Evolutionary conservation across 2,113 vertebrate species (phyloP), one percentile per base, ranked within the genome.

Genomic region (Himantopus leucocephalus): DNA sequence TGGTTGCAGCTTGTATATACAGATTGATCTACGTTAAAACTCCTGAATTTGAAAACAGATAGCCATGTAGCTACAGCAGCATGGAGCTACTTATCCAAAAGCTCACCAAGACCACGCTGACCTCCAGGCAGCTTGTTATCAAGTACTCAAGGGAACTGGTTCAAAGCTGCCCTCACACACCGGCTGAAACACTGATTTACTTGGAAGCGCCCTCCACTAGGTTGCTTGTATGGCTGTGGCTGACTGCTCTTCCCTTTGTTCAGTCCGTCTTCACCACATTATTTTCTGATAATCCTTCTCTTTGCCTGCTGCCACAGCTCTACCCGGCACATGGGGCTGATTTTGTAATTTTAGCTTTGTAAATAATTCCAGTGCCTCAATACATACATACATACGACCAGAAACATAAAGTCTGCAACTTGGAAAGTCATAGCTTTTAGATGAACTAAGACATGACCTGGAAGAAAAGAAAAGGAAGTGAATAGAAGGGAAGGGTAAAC

Each of bases 341-440:
- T 75, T 81, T 78, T 60, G 15, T 75, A 37, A 63, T 81, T 88
- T 70, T 47, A 78, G 30, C 34, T 84, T 78, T 75, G 52, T 29
- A 91, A 95, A 75, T 76, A 58, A 59, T 77, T 70, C 27, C 73
- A 70, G 2, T 5, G 1, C 48, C 78, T 56, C 0, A 0, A 64
- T 32, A 8, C 2, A 2, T 14, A 17, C 1, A 8, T 15, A 22
- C 1, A 10, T 18, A 52, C 0, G 0, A 34, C 21, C 48, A 72
- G 45, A 91, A 74, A 2, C 12, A 35, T 7, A 23, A 74, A 62
- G 20, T 64, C 41, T 70, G 35, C 14, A 70, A 8, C 48, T 62
- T 47, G 34, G 39, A 73, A 94, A 92, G 41, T 4, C 7, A 2
- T 29, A 52, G 19, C 17, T 87, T 90, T 79, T 39, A 62, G 64